Base-by-base conservation (phyloP, 2,888 invertebrate species). In the Cheiracanthium punctorium region DNA sequence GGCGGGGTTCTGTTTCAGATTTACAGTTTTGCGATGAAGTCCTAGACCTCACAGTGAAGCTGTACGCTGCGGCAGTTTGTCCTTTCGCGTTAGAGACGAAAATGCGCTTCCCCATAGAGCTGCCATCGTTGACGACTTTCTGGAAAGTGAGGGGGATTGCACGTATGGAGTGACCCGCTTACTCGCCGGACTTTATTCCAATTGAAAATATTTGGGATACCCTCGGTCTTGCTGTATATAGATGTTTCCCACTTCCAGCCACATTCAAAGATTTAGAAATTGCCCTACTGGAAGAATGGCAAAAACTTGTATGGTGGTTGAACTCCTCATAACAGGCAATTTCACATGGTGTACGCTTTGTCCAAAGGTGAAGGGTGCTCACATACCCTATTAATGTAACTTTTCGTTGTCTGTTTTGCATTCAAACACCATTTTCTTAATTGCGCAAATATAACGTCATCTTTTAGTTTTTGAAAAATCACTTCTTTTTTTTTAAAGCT, bases 21-120 rank as follows among this genome's bases (percentile, higher is more conserved):
- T 30, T 71, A 8, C 28, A 52, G 79, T 79, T 70, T 79, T 70
- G 58, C 7, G 58, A 64, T 64, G 71, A 71, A 80, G 72, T 58
- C 37, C 37, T 37, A 67, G 24, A 29, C 12, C 29, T 43, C 41
- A 43, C 14, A 67, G 43, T 29, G 32, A 67, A 28, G 30, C 32
- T 67, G 30, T 30, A 67, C 29, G 65, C 65, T 48, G 43, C 65
- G 5, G 65, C 65, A 67, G 65, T 67, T 30, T 14, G 65, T 30
- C 17, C 65, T 29, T 67, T 37, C 37, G 37, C 10, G 4, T 67
- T 67, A 67, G 30, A n/a, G 30, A 67, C 10, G 5, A 67, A 30
- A 30, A 28, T 67, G 65, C 30, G 10, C 65, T 1, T 67, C 65
- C 32, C 4, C 65, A 67, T 67, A 67, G 65, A 67, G 65, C 29